Percentiles rank a stretch among this genome's conserved stretches.
phyloP scores from a whole-genome alignment of 23 tunicate species.

The Styela clava region DNA sequence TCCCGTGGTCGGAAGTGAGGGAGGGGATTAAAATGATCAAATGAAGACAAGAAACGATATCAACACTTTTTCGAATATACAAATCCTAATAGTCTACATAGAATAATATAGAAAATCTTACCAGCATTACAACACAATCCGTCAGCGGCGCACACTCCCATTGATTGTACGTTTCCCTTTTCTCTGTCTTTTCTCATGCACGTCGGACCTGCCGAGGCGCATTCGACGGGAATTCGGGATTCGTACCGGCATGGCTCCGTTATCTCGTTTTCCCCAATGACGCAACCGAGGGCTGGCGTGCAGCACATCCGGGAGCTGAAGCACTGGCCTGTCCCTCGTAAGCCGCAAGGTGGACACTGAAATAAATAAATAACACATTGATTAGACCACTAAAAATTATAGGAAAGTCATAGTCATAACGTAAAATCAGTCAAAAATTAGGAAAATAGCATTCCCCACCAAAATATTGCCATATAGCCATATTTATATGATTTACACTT shows the following conservation, averaged over 20 bases:
- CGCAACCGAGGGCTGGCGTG: slow-evolving; percentile 24
- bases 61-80: no score
- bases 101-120: no score
- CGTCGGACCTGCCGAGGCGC: slow-evolving; percentile 1
- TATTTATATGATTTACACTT: no score
- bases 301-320: slow-evolving; percentile 15
- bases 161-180: not conserved
- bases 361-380: not conserved
- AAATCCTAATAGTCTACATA: no score
- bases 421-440: no score
- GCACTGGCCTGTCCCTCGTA: slow-evolving; percentile 20
- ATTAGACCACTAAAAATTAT: not conserved
- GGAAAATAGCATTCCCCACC: no score
- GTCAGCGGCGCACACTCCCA: slow-evolving; percentile 21
- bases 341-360: slow-evolving; percentile 30
- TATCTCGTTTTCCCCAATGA: slow-evolving; percentile 22
- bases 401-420: no score
- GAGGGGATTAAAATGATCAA: no score
- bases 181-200: not conserved
- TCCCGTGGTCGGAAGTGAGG: no score
- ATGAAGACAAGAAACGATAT: no score
- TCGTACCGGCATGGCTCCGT: slow-evolving; percentile 27
- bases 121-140: slow-evolving; percentile 17
- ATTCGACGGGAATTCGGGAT: not conserved
- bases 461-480: not conserved